Conservation (phyloP, 2,113 vertebrate species). For the Hypanus sabinus region DNA sequence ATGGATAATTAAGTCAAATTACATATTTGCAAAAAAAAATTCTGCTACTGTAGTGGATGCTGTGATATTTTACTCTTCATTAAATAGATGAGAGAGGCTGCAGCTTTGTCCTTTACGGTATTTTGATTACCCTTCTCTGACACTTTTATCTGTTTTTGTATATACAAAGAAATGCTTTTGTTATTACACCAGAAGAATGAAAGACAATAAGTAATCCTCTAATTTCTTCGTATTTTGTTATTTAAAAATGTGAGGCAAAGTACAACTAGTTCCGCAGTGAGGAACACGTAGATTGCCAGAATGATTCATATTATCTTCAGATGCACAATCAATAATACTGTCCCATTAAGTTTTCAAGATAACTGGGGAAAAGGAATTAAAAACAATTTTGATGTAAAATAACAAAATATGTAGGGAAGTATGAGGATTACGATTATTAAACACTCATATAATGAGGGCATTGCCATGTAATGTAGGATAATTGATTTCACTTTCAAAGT, state of each 20-base stretch:
- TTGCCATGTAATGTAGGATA: not conserved
- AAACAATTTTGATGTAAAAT: conserved; percentile 30
- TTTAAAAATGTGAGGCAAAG: conserved; percentile 2
- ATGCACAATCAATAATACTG: not conserved
- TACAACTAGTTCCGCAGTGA: not conserved
- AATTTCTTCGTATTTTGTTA: not conserved
- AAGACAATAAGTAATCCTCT: not conserved
- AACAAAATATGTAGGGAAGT: not conserved
- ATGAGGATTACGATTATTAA: not conserved
- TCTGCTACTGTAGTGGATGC: conserved; percentile 46
- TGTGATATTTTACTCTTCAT: conserved; percentile 47
- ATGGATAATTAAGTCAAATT: conserved; percentile 53
- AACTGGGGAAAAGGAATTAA: conserved; percentile 1
- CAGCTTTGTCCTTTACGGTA: conserved; percentile 36
- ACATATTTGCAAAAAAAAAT: conserved; percentile 45
- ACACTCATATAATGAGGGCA: not conserved
- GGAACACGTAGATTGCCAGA: not conserved
- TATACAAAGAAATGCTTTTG: not conserved
- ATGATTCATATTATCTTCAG: conserved; percentile 5
- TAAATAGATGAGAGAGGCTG: conserved; percentile 43
- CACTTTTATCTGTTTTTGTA: not conserved
- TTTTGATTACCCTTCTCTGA: conserved; percentile 30
- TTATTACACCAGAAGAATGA: not conserved
- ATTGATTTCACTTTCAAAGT: not conserved
- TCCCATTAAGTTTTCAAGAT: conserved; percentile 6